phyloP scores from a whole-genome alignment of 2,113 vertebrate genomes.

The Rhea americana region DNA sequence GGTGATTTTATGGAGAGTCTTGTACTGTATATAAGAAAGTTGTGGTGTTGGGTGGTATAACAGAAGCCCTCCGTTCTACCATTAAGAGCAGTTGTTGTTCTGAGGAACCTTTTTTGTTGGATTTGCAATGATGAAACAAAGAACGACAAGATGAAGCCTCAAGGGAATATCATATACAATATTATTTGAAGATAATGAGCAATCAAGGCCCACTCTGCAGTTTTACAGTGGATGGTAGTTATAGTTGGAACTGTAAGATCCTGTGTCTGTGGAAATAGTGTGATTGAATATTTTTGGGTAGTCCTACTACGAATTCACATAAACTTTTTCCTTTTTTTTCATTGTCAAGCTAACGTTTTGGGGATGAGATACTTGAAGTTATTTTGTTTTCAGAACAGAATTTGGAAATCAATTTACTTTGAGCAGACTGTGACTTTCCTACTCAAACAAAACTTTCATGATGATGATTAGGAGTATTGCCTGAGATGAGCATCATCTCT shows the following conservation, averaged over 20 bases:
- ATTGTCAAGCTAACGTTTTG: not conserved
- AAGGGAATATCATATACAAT: not conserved
- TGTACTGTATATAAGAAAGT: accelerated
- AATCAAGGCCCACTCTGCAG: accelerated
- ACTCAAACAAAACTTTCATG: not conserved
- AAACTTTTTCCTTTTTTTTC: not conserved
- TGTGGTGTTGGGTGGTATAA: not conserved
- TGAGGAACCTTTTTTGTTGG: not conserved
- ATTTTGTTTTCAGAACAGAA: not conserved
- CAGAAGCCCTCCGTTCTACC: not conserved
- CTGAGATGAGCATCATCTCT: not conserved
- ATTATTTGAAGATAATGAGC: not conserved
- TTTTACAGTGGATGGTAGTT: not conserved
- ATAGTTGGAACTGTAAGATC: not conserved
- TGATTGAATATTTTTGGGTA: not conserved
- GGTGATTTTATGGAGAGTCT: constrained; percentile 41
- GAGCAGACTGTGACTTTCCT: not conserved
- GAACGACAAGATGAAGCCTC: not conserved
- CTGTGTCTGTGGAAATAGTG: not conserved
- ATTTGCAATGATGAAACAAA: not conserved
- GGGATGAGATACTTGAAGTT: not conserved
- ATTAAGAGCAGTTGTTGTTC: not conserved
- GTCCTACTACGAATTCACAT: not conserved
- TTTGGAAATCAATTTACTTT: not conserved
- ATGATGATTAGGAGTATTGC: not conserved